phyloP scores from a whole-genome alignment of 2,113 vertebrate species.

The Taurulus bubalis region DNA sequence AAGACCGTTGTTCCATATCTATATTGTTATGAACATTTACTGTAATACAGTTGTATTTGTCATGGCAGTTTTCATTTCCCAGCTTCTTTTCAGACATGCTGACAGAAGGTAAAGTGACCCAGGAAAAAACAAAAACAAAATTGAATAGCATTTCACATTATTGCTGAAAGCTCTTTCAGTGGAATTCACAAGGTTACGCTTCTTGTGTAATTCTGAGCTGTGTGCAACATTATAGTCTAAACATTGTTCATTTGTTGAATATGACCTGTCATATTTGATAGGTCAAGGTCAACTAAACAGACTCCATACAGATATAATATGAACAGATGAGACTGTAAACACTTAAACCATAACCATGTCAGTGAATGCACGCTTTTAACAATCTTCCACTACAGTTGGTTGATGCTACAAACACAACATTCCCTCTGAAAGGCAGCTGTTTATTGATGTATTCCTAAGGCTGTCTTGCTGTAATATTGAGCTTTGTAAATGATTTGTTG shows the following conservation, averaged over 20 bases:
- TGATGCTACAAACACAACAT: slow-evolving; percentile 19
- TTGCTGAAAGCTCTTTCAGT: not conserved
- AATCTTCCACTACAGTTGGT: not conserved
- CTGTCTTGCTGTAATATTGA: not conserved
- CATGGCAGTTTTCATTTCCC: not conserved
- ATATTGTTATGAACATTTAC: not conserved
- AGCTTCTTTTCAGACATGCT: not conserved
- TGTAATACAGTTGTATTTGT: not conserved
- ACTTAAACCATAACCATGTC: not conserved
- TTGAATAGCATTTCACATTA: not conserved
- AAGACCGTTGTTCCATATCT: not conserved
- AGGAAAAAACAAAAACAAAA: not conserved
- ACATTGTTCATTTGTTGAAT: not conserved
- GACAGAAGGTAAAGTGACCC: not conserved
- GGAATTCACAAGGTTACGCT: not conserved
- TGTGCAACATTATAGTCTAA: not conserved
- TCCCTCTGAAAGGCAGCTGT: not conserved
- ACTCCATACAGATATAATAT: not conserved
- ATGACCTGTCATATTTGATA: slow-evolving; percentile 1
- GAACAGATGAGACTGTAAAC: not conserved
- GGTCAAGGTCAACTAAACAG: not conserved
- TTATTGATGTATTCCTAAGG: not conserved
- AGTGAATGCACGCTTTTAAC: not conserved
- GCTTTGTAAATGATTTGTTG: not conserved
- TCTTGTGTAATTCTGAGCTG: not conserved